A percentile compares a stretch with the other conserved stretches of the same genome.
phyloP scores from a whole-genome alignment of 2,797 vertebrate species.

The Artibeus lituratus region DNA sequence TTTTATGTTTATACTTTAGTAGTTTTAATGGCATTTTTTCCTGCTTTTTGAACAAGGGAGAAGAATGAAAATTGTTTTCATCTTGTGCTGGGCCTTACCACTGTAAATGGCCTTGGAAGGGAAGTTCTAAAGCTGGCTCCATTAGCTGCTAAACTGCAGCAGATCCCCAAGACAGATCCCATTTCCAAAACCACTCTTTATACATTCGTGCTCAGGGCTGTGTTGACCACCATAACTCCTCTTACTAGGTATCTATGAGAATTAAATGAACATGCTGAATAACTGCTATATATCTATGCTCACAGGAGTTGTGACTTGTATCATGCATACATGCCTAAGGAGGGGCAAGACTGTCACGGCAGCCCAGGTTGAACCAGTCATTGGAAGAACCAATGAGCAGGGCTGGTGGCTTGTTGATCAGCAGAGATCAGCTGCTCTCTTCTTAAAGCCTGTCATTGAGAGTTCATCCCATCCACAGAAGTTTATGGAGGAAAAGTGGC shows the following conservation, averaged over 20 bases:
- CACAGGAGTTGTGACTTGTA: not conserved
- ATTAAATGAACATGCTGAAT: not conserved
- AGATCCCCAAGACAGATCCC: not conserved
- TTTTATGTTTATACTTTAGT: not conserved
- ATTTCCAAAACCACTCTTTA: not conserved
- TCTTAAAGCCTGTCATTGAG: conserved; percentile 11
- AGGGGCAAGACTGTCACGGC: not conserved
- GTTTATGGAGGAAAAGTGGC: not conserved
- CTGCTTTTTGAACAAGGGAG: not conserved
- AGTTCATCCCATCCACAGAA: conserved; percentile 19
- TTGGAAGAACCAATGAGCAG: not conserved
- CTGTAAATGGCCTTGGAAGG: not conserved
- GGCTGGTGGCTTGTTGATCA: not conserved
- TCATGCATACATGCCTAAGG: too few species aligned
- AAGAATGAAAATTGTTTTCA: not conserved
- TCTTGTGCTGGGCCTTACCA: not conserved
- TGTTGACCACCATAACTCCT: too few species aligned
- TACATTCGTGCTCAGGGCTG: not conserved
- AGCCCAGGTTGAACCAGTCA: not conserved
- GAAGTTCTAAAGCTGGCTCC: not conserved
- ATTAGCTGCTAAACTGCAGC: not conserved
- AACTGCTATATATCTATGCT: not conserved
- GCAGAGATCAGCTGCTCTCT: not conserved
- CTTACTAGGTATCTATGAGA: not conserved
- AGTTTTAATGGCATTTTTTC: not conserved